Evolutionary conservation across 2,797 vertebrate genomes (phyloP), one percentile per base, ranked within the genome.

Genomic region (Somateria mollissima): DNA sequence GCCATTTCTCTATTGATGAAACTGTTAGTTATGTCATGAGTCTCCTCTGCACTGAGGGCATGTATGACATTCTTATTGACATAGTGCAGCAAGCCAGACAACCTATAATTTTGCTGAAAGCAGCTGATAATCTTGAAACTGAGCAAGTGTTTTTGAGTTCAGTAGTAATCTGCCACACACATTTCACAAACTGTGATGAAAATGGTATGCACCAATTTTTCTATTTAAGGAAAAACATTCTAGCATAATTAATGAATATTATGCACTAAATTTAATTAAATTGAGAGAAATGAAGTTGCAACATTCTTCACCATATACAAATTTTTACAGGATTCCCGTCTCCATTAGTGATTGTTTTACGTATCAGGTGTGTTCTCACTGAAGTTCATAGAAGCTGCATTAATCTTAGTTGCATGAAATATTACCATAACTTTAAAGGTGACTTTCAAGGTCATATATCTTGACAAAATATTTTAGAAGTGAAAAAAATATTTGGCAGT

Each of bases 381-480:
- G 92, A 86, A 84, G 56, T 91, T 91, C 84, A 80, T 78, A 79
- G 95, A 95, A 95, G 67, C 78, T 91, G 81, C 77, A 92, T 84
- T 92, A 96, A 60, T 61, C 60, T 90, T 77, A 74, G 84, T 83
- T 95, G 43, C 3, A 8, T 77, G 54, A 91, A 94, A 96, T 95
- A 96, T 94, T 92, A 95, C 92, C 86, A 95, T 62, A 87, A 93
- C 77, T 94, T 95, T 92, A 84, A 94, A 93, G 69, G 47, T 95
- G 91, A 94, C 82, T 96, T 94, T 91, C 91, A 92, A 85, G 93
- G 79, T 84, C 90, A 79, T 93, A 67, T 92, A 96, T 95, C 93
- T 94, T 97, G 89, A 96, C 89, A 95, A 97, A 96, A 93, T 77
- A 92, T 94, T 97, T 92, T 96, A 93, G 74, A 90, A 96, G 93